Evolutionary conservation across 2,888 invertebrate genomes (phyloP), one percentile per base, ranked within the genome.

Genomic region (Marronus borbonicus): DNA sequence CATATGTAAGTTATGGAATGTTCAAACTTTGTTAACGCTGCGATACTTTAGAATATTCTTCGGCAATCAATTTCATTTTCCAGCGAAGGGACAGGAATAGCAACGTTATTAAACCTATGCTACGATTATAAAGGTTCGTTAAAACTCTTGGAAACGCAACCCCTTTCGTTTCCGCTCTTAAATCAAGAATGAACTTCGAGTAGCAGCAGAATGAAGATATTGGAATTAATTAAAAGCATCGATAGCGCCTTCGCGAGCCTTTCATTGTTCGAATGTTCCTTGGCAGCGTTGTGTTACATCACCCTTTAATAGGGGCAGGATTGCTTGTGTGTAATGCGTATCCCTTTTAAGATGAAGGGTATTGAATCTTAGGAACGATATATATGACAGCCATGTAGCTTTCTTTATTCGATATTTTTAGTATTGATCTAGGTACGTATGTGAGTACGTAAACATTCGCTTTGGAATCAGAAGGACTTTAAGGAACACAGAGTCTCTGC

Each of bases 141-240:
- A 62, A 62, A 62, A 3, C 3, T 4, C 24, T 8, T 3, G 12
- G 31, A 20, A 24, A 14, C 62, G 28, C 24, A 28, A 20, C 5
- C 24, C 31, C 31, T 36, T 36, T 36, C 4, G 62, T 28, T 62
- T 28, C 31, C 28, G 12, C 7, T 31, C 28, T 14, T 55, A n/a
- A 55, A n/a, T n/a, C 55, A 55, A 31, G 24, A 31, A 62, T 8
- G 62, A 62, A 62, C 24, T 62, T 31, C n/a, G 28, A 62, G 1
- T 2, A 24, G n/a, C 28, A 62, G 31, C 7, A 24, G 31, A 62
- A 62, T 31, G 31, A 31, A 62, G 62, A 62, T 62, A 62, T 62
- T 28, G 8, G 14, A 62, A 62, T 62, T 62, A 62, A 62, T 62
- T 62, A 62, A 28, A 24, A 62, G 31, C 28, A 55, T n/a, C 62